Percentiles rank a stretch among this genome's conserved stretches.
These are phyloP conservation scores for Harpagoxenus sublaevis DNA, from an alignment of 2,888 invertebrate genomes.

Conservation along the genomic window DNA sequence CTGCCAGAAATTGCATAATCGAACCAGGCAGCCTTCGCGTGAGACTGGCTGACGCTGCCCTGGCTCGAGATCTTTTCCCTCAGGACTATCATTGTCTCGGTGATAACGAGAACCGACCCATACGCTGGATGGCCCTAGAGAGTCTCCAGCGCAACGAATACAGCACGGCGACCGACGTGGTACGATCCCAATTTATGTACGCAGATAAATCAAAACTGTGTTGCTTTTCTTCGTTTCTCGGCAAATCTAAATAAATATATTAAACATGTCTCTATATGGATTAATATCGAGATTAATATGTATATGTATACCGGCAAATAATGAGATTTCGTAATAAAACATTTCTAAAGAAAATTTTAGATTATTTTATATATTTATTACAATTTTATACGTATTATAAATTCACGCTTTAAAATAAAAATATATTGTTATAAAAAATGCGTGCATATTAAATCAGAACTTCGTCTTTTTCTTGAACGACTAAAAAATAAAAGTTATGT, in stretches of 20 bases:
- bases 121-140: slow-evolving; percentile 98
- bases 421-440: neutral
- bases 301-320: neutral
- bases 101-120: slow-evolving; percentile 96
- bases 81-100: slow-evolving; percentile 97
- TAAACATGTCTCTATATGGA: neutral
- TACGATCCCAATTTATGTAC: slow-evolving; percentile 86
- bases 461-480: neutral
- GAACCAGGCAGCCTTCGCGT: slow-evolving; percentile 90
- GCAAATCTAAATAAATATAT: neutral
- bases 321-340: neutral
- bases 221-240: neutral
- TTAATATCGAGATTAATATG: neutral
- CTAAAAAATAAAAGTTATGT: neutral
- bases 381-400: neutral
- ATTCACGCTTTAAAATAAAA: neutral
- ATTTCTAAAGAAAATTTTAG: neutral
- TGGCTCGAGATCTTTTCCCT: slow-evolving; percentile 96
- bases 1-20: slow-evolving; percentile 94
- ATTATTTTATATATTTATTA: neutral
- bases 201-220: slow-evolving; percentile 10
- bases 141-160: slow-evolving; percentile 93
- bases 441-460: neutral
- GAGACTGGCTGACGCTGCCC: slow-evolving; percentile 94
- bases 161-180: slow-evolving; percentile 96